phyloP scores from a whole-genome alignment of 1,140 invertebrate species.

The Cyrtorhinus lividipennis region DNA sequence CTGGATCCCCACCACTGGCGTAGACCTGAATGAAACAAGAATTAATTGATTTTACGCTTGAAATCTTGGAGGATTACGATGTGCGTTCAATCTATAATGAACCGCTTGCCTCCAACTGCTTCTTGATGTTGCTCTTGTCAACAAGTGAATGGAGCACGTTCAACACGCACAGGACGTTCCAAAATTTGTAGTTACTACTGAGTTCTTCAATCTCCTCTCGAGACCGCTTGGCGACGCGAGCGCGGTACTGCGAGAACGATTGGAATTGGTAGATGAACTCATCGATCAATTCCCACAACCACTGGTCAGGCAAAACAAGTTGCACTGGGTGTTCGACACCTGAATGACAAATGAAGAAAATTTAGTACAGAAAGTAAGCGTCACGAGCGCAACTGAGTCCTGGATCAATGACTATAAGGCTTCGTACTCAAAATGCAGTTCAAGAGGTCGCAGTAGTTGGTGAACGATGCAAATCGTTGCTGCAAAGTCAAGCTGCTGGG shows the following conservation, averaged over 20 bases:
- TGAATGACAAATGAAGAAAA: no score
- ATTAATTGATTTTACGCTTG: no score
- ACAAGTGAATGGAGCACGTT: conserved; percentile 97
- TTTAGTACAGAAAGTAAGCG: not conserved
- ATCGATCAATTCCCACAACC: conserved; percentile 99
- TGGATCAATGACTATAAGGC: no score
- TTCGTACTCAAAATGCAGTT: conserved; percentile 66
- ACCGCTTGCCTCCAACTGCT: conserved; percentile 69
- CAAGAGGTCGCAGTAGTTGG: conserved; percentile 96
- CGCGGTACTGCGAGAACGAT: conserved; percentile 83
- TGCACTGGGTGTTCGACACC: conserved; percentile 74
- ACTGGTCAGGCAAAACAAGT: conserved; percentile 91
- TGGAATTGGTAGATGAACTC: conserved; percentile 94
- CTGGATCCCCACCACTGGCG: conserved; percentile 78
- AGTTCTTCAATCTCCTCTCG: conserved; percentile 66
- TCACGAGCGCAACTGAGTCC: conserved; percentile 2
- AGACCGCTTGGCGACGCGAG: conserved; percentile 71
- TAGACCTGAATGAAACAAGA: conserved; percentile 35
- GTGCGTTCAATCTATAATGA: not conserved
- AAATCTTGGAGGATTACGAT: conserved; percentile 3
- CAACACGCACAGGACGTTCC: conserved; percentile 95
- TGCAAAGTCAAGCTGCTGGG: conserved; percentile 74
- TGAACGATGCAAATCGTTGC: conserved; percentile 89
- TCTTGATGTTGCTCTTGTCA: conserved; percentile 97
- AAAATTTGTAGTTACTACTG: conserved; percentile 70